Percentiles rank a stretch among this genome's conserved stretches.
Conservation (phyloP, 1,140 invertebrate genomes). For the Bombus waltoni region DNA sequence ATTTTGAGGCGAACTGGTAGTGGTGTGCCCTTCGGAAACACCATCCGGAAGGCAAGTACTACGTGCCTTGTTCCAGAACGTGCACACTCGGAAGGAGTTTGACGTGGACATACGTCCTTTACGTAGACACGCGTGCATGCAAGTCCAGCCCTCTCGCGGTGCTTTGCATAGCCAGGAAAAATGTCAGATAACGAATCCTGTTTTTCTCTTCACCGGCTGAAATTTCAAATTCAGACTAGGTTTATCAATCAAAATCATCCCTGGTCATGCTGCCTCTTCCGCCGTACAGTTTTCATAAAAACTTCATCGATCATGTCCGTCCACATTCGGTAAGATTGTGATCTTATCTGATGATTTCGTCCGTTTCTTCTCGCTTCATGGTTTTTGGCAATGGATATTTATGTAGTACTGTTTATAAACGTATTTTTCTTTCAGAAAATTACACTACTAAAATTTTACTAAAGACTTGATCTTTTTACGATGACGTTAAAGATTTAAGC, state of each 20-base stretch:
- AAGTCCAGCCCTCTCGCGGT: not conserved
- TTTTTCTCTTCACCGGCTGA: not conserved
- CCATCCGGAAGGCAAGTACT: slow-evolving; percentile 39
- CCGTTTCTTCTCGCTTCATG: not conserved
- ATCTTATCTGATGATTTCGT: not conserved
- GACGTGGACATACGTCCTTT: slow-evolving; percentile 46
- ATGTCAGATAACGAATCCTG: not conserved
- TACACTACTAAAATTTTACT: no score
- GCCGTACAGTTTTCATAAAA: slow-evolving; percentile 55
- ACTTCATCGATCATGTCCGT: slow-evolving; percentile 59
- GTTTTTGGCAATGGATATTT: not conserved
- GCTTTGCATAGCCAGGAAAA: slow-evolving; percentile 21
- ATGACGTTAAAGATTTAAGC: no score
- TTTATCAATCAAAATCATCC: slow-evolving; percentile 61
- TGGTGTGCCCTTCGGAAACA: slow-evolving; percentile 45
- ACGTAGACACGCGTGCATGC: slow-evolving; percentile 26
- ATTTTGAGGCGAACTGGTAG: slow-evolving; percentile 1
- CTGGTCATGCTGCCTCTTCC: not conserved
- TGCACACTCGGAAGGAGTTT: slow-evolving; percentile 52
- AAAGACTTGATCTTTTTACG: no score
- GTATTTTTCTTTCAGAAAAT: not conserved
- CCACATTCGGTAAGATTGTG: not conserved
- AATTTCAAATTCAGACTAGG: slow-evolving; percentile 58
- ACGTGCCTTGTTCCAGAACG: slow-evolving; percentile 49
- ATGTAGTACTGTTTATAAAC: not conserved